Conservation (phyloP, 2,797 vertebrate genomes). For the Myripristis murdjan region DNA sequence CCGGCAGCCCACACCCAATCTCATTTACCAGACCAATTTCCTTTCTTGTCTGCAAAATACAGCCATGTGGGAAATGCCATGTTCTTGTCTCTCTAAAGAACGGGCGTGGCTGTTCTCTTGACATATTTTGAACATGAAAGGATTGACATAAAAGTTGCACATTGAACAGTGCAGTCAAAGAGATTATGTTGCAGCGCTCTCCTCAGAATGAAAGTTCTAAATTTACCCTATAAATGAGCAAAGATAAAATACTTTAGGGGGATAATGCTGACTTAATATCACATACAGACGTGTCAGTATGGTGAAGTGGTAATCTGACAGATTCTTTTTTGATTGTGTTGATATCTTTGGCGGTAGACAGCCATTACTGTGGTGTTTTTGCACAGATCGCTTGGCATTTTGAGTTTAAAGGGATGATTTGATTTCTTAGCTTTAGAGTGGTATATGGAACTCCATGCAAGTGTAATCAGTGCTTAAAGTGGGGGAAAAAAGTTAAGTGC, state of each 20-base stretch:
- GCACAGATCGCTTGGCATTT: not conserved
- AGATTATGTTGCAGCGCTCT: not conserved
- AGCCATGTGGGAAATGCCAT: slow-evolving; percentile 47
- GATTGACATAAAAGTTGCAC: slow-evolving; percentile 17
- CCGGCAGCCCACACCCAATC: slow-evolving; percentile 43
- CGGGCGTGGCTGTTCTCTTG: slow-evolving; percentile 26
- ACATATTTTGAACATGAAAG: slow-evolving; percentile 32
- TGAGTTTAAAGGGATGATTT: no score
- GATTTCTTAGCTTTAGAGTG: no score
- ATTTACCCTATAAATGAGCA: not conserved
- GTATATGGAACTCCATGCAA: no score
- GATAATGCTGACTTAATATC: slow-evolving; percentile 7
- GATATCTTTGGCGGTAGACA: not conserved
- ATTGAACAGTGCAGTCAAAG: not conserved
- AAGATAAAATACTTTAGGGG: not conserved
- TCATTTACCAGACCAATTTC: slow-evolving; percentile 63
- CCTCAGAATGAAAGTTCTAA: not conserved
- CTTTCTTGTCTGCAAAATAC: slow-evolving; percentile 45
- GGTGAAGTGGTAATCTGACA: not conserved
- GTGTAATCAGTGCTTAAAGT: no score
- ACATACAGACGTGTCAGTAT: not conserved
- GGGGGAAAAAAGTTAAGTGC: no score
- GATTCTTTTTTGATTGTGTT: not conserved
- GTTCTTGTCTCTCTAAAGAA: slow-evolving; percentile 37
- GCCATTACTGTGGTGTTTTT: slow-evolving; percentile 9